Conservation (phyloP, 2,113 vertebrate species). For the Anolis sagrei region DNA sequence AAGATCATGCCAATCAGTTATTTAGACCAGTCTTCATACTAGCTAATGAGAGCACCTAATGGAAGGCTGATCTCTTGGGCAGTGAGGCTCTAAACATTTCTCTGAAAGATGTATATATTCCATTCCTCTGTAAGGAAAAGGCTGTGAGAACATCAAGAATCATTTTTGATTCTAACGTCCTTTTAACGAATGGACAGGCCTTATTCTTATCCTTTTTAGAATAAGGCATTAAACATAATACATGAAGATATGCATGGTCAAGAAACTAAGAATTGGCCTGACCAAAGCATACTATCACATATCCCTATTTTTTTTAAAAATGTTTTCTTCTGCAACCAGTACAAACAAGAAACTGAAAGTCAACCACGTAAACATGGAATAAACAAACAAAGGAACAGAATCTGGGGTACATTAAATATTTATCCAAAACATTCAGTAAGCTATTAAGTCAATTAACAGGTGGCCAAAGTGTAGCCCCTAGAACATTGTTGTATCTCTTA, state of each 20-base stretch:
- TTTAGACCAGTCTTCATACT: not conserved
- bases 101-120: not conserved
- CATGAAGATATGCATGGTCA: conserved; percentile 65
- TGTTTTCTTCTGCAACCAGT: conserved; percentile 49
- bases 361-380: conserved; percentile 62
- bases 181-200: too few species aligned
- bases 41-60: not conserved
- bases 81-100: not conserved
- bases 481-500: too few species aligned
- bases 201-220: too few species aligned
- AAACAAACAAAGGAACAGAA: conserved; percentile 45
- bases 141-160: not conserved
- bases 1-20: not conserved
- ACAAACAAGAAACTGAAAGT: conserved; percentile 53
- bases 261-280: conserved; percentile 56
- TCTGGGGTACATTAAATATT: conserved; percentile 56
- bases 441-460: conserved; percentile 37
- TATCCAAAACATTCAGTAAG: conserved; percentile 50
- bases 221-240: conserved; percentile 26
- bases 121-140: not conserved
- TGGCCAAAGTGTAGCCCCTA: too few species aligned
- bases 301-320: conserved; percentile 50
- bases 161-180: not conserved
- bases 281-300: conserved; percentile 58
- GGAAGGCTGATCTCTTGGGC: not conserved